Conservation (phyloP, 2,113 vertebrate genomes). For the Astur gentilis region DNA sequence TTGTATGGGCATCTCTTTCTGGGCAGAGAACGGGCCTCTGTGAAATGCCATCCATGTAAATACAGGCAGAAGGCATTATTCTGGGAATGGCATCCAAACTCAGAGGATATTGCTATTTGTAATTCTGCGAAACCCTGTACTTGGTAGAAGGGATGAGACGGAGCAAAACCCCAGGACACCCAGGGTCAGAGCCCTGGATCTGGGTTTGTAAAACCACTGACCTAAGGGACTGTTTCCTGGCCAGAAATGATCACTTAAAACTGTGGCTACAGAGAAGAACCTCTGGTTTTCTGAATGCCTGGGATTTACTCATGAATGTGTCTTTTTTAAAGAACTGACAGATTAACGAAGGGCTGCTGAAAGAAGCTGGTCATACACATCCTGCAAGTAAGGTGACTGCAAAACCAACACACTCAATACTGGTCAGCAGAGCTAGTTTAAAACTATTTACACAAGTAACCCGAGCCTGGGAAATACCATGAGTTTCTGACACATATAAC, state of each 20-base stretch:
- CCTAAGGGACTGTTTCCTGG: neutral
- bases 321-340: neutral
- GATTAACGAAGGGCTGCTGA: neutral
- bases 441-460: neutral
- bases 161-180: neutral
- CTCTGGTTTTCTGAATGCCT: neutral
- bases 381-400: neutral
- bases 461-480: neutral
- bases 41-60: neutral
- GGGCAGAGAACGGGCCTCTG: neutral
- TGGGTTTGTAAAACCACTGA: neutral
- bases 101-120: neutral
- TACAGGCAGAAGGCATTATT: neutral
- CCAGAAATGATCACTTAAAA: neutral
- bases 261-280: neutral
- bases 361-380: neutral
- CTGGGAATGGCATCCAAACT: neutral
- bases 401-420: neutral
- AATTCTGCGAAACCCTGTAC: neutral
- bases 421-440: neutral
- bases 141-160: neutral
- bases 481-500: neutral
- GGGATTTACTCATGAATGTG: rapidly evolving
- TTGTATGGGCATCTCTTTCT: neutral
- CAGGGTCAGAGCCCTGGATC: neutral